Evolutionary conservation across 2,113 vertebrate species (phyloP), one percentile per base, ranked within the genome.

Genomic region (Oreotrochilus melanogaster): DNA sequence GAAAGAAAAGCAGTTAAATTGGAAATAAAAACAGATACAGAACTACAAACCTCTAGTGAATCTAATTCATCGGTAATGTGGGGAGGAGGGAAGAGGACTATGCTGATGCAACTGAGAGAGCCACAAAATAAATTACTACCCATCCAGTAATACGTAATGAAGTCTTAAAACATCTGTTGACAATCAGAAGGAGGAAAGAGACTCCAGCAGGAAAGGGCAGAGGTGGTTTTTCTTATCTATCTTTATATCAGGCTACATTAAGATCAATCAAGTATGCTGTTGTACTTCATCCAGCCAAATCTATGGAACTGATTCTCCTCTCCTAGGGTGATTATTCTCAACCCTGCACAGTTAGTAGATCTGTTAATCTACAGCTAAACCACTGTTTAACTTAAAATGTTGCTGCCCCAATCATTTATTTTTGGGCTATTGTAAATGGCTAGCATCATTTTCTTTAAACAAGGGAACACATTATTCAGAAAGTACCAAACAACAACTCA

Each of bases 401-500:
- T 73, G 31, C 28, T 78, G 35, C 31, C 21, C 27, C 4, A 8
- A n/a, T 50, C 0, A 30, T 89, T 91, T 89, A 21, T 69, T 91
- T 86, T 53, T 25, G 23, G 19, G 28, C 35, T 85, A 16, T 43
- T 89, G 62, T 0, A 1, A 82, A 50, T 42, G 76, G 53, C 53
- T 33, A 33, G 23, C 43, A 61, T 81, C 0, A 2, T 47, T 79
- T 92, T 76, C 78, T 91, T 89, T 87, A 81, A 79, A 61, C n/a
- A 88, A 75, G 62, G 73, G 54, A 87, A 61, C 14, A 8, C 12
- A 22, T 70, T 79, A 94, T 66, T 88, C 58, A 89, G 71, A 91
- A 82, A 82, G 70, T 42, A 62, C 33, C 78, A 76, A 87, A 82
- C 48, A 91, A 69, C 62, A 66, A 73, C 89, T 91, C 95, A 37